phyloP scores from a whole-genome alignment of 2,888 invertebrate species.

The Idaea aversata region DNA sequence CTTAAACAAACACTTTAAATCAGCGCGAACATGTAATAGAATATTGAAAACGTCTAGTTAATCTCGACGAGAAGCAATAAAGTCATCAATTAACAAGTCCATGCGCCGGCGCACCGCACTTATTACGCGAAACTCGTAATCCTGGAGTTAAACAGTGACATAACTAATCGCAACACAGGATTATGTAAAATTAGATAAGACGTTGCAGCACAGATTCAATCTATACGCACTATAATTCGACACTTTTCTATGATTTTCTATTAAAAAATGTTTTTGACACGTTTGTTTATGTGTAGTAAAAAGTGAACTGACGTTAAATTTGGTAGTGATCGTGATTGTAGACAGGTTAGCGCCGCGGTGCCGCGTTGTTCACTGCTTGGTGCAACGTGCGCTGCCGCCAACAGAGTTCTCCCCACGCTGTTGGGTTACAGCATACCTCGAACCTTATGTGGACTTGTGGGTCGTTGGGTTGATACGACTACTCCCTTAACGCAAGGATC shows the following conservation, averaged over 20 bases:
- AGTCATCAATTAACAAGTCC: background rate
- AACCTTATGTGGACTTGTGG: slow-evolving; percentile 61
- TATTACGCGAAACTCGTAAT: slow-evolving; percentile 31
- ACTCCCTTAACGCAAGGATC: background rate
- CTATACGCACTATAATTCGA: background rate
- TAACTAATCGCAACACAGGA: slow-evolving; percentile 34
- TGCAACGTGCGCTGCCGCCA: slow-evolving; percentile 45
- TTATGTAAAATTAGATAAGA: slow-evolving; percentile 55
- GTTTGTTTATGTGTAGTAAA: background rate
- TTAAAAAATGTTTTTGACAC: background rate
- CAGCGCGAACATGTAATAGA: background rate
- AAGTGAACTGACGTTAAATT: slow-evolving; percentile 31
- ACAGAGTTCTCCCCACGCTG: slow-evolving; percentile 46
- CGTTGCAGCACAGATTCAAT: slow-evolving; percentile 20
- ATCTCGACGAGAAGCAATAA: background rate
- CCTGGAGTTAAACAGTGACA: slow-evolving; percentile 25
- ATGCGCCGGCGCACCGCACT: slow-evolving; percentile 11
- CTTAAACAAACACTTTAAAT: background rate
- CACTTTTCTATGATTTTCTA: background rate
- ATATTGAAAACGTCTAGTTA: background rate
- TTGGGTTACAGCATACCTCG: slow-evolving; percentile 49
- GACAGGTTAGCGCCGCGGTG: slow-evolving; percentile 53
- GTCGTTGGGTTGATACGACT: slow-evolving; percentile 37
- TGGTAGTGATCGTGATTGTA: slow-evolving; percentile 34
- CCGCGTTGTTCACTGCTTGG: slow-evolving; percentile 62